These are phyloP conservation scores for Tetragonisca angustula DNA, from an alignment of 2,888 invertebrate species.

Conservation along the genomic window DNA sequence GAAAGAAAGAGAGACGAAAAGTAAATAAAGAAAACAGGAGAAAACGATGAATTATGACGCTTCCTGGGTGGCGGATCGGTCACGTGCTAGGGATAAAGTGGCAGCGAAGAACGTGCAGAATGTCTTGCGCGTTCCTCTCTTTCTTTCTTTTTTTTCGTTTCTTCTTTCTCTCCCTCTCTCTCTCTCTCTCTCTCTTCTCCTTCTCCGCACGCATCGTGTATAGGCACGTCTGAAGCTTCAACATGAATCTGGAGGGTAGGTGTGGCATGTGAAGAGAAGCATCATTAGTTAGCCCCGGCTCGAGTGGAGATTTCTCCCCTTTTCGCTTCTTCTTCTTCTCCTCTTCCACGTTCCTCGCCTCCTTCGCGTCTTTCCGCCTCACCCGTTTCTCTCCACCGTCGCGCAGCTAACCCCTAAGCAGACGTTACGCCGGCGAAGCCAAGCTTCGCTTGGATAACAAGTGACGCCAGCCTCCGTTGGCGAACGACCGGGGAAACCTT, in stretches of 20 bases:
- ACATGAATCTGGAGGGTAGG: slow-evolving; percentile 71
- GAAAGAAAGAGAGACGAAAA: neutral
- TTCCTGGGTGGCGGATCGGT: slow-evolving; percentile 40
- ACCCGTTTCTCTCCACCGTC: neutral
- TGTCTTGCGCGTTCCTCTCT: slow-evolving; percentile 36
- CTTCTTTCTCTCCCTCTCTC: too few relatives aligned
- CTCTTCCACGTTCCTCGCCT: neutral
- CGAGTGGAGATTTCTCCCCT: slow-evolving; percentile 71
- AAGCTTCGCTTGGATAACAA: slow-evolving; percentile 42
- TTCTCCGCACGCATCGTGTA: slow-evolving; percentile 44
- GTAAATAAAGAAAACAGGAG: neutral
- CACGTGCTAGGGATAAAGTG: slow-evolving; percentile 10
- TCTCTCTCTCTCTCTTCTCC: neutral
- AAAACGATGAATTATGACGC: slow-evolving; percentile 54
- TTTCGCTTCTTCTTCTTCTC: slow-evolving; percentile 26
- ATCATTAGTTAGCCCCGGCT: slow-evolving; percentile 80
- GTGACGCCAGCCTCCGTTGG: slow-evolving; percentile 25
- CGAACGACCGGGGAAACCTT: slow-evolving; percentile 39
- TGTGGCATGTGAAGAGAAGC: slow-evolving; percentile 75
- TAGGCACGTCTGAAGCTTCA: slow-evolving; percentile 71
- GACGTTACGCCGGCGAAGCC: slow-evolving; percentile 22
- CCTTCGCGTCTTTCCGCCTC: slow-evolving; percentile 16
- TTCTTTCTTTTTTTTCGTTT: slow-evolving; percentile 4
- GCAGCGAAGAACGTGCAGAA: slow-evolving; percentile 34
- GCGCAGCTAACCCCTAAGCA: slow-evolving; percentile 41